phyloP scores from a whole-genome alignment of 2,888 invertebrate species.

The Xestobium rufovillosum region DNA sequence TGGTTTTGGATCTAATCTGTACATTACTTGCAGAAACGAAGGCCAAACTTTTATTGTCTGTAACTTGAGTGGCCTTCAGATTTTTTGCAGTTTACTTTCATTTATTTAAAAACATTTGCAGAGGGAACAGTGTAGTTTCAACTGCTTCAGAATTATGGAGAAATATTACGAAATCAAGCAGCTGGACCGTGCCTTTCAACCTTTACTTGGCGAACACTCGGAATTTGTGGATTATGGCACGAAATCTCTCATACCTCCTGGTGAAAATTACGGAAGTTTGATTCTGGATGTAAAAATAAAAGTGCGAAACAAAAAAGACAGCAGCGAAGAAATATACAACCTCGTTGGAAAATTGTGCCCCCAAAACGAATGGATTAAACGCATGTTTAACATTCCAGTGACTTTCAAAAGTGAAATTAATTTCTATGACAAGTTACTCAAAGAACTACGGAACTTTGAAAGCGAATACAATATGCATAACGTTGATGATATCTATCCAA shows the following conservation, averaged over 20 bases:
- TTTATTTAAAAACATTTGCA: no score
- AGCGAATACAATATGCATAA: no score
- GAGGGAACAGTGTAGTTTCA: no score
- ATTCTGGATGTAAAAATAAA: slow-evolving; percentile 40
- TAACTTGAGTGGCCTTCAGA: no score
- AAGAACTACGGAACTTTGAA: slow-evolving; percentile 43
- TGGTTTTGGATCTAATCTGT: no score
- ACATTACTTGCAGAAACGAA: no score
- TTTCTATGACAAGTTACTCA: slow-evolving; percentile 44
- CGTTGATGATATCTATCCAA: not conserved
- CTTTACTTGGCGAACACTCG: slow-evolving; percentile 6
- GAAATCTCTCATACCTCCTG: slow-evolving; percentile 43
- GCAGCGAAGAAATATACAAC: slow-evolving; percentile 13
- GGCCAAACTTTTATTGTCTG: no score
- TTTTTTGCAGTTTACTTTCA: no score
- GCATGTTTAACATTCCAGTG: slow-evolving; percentile 44
- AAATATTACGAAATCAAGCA: slow-evolving; percentile 4
- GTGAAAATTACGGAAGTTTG: slow-evolving; percentile 53
- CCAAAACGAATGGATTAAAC: slow-evolving; percentile 26
- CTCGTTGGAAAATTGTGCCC: slow-evolving; percentile 23
- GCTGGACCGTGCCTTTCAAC: not conserved
- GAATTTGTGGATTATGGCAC: slow-evolving; percentile 31
- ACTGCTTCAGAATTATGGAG: not conserved
- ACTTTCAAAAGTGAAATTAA: slow-evolving; percentile 48
- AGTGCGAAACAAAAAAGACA: slow-evolving; percentile 20